Percentiles rank a stretch among this genome's conserved stretches.
Conservation (phyloP, 2,888 invertebrate genomes). For the Beris chalybata region DNA sequence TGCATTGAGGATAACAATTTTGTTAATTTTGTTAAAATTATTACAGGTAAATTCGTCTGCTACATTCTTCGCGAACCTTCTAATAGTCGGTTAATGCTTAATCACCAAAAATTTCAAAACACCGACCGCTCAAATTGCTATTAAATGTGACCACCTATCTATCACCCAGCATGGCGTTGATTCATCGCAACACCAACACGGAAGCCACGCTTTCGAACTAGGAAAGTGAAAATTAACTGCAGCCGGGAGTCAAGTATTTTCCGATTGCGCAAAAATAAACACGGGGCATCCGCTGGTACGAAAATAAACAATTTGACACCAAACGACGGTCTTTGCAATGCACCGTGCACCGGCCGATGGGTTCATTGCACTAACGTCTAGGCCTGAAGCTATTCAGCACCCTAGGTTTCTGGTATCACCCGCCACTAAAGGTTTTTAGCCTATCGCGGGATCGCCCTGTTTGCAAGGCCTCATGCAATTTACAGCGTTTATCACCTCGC, state of each 20-base stretch:
- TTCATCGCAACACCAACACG: conserved; percentile 16
- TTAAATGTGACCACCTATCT: conserved; percentile 12
- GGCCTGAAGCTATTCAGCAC: background rate
- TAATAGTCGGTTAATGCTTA: too few relatives aligned
- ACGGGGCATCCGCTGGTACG: conserved; percentile 16
- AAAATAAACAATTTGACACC: conserved; percentile 28
- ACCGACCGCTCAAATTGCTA: too few relatives aligned
- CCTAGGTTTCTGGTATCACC: too few relatives aligned
- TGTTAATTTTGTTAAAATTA: too few relatives aligned
- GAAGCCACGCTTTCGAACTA: conserved; percentile 24
- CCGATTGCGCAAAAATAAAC: conserved; percentile 29
- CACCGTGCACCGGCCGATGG: background rate
- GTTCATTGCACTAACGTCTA: background rate
- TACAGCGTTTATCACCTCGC: too few relatives aligned
- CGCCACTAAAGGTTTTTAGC: too few relatives aligned
- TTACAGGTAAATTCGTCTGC: too few relatives aligned
- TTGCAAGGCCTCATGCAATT: too few relatives aligned
- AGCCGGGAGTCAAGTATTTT: conserved; percentile 6
- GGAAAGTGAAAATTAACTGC: conserved; percentile 27
- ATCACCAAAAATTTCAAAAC: too few relatives aligned
- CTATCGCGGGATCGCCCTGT: too few relatives aligned
- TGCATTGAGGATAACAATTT: too few relatives aligned
- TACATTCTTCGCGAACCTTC: too few relatives aligned
- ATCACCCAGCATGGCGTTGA: conserved; percentile 18
- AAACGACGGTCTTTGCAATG: conserved; percentile 11